Evolutionary conservation across 2,888 invertebrate genomes (phyloP).

Genomic region (Nemurella pictetii): DNA sequence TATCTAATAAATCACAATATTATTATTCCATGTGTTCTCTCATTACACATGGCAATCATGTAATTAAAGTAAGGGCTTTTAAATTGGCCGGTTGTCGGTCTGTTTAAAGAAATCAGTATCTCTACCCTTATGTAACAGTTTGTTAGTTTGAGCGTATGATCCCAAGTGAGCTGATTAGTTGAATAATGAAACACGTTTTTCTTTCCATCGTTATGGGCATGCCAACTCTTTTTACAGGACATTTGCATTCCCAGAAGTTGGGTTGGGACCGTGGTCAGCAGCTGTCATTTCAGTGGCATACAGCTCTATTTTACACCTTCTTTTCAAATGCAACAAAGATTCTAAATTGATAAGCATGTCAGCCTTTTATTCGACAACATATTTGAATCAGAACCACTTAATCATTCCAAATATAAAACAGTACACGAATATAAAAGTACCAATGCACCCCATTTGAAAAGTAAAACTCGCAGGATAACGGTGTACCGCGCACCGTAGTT

Average conservation of each 20-base stretch:
- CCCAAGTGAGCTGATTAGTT: not conserved
- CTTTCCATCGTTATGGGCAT: not conserved
- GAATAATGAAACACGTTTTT: not conserved
- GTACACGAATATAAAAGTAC: not conserved
- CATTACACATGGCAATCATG: not conserved
- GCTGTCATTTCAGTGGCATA: not conserved
- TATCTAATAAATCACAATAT: not conserved
- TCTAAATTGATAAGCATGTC: not conserved
- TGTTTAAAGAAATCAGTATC: not conserved
- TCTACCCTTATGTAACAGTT: not conserved
- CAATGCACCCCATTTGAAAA: not conserved
- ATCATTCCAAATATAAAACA: not conserved
- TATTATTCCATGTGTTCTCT: not conserved
- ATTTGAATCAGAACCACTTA: not conserved
- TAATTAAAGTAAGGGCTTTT: not conserved
- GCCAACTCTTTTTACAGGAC: not conserved
- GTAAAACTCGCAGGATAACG: not conserved
- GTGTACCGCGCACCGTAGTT: not conserved
- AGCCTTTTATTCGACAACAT: not conserved
- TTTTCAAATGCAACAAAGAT: not conserved
- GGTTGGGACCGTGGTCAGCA: not conserved
- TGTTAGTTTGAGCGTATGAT: not conserved
- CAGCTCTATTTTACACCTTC: not conserved
- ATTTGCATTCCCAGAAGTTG: not conserved
- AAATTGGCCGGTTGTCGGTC: not conserved